Base-by-base conservation (phyloP, 2,113 vertebrate genomes). In the Reinhardtius hippoglossoides region DNA sequence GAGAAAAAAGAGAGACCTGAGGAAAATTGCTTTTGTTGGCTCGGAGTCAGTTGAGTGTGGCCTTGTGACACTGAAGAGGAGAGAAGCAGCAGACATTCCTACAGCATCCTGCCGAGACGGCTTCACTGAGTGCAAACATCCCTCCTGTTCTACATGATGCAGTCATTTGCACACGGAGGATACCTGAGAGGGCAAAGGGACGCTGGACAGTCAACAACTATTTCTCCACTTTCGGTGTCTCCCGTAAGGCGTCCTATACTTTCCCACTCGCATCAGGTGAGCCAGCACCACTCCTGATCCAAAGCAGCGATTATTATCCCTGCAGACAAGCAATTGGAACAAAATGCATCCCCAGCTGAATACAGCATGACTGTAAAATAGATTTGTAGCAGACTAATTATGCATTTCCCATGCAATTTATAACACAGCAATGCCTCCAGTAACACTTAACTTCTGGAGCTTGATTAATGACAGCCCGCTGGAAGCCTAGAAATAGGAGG, bases 391-490 rank as follows among this genome's bases (percentile, higher is more conserved):
- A 80, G 85, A 91, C 89, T 88, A 91, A 93, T 94, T 91, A 87
- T 92, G 85, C 67, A 86, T 90, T 89, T 91, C 67, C 84, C 73
- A 75, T 78, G 89, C 86, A 90, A 92, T 93, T 91, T 91, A 91
- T 92, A 93, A 92, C 83, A 80, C 86, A 75, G 88, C 67, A 67
- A 89, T 70, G 89, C 89, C 88, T 88, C 82, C 88, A 87, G 90
- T 89, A 91, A 88, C 90, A 90, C 86, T 92, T 91, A 87, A 90
- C 89, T 91, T 89, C 80, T 86, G 87, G 57, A 67, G 70, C 79
- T 85, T 93, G 93, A 94, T 93, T 93, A 93, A 94, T 94, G 81
- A 85, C 81, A 84, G 81, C 65, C 76, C 27, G 82, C 74, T 83
- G 79, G 80, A 74, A 88, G 86, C 72, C 80, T 64, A 46, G 84